Percentiles rank a stretch among this genome's conserved stretches.
Conservation (phyloP, 2,888 invertebrate species). For the Gastracanthus pulcherrimus region DNA sequence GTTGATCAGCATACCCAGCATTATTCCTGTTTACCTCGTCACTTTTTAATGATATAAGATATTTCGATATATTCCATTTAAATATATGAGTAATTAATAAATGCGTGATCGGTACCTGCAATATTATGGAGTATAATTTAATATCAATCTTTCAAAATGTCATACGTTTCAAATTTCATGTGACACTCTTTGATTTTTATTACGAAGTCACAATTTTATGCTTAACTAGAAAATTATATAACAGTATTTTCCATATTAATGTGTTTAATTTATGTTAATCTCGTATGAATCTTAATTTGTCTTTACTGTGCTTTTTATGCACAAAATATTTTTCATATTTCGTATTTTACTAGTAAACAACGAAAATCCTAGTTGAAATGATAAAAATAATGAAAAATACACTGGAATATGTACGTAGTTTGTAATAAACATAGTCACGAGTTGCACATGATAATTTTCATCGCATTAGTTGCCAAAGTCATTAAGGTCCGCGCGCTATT, state of each 20-base stretch:
- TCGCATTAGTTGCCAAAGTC: conserved; percentile 39
- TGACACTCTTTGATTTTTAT: background rate
- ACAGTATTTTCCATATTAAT: too few relatives aligned
- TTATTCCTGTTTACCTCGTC: conserved; percentile 23
- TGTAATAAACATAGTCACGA: background rate
- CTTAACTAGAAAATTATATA: too few relatives aligned
- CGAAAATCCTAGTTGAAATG: background rate
- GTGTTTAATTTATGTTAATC: too few relatives aligned
- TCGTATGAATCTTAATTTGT: too few relatives aligned
- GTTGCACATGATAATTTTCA: conserved; percentile 37
- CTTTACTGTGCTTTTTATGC: too few relatives aligned
- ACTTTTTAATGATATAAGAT: conserved; percentile 2
- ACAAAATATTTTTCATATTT: background rate
- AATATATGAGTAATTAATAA: conserved; percentile 20
- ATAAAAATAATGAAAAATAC: background rate
- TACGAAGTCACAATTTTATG: background rate
- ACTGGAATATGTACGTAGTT: background rate
- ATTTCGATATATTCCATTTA: background rate
- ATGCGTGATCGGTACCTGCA: too few relatives aligned
- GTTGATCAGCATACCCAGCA: conserved; percentile 2
- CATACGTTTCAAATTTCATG: conserved; percentile 7
- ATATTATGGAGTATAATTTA: too few relatives aligned
- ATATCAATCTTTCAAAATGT: conserved; percentile 9
- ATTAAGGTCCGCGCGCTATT: conserved; percentile 34
- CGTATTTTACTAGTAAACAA: background rate